Evolutionary conservation across 2,888 invertebrate genomes (phyloP).

Genomic region (Exephanes ischioxanthus): DNA sequence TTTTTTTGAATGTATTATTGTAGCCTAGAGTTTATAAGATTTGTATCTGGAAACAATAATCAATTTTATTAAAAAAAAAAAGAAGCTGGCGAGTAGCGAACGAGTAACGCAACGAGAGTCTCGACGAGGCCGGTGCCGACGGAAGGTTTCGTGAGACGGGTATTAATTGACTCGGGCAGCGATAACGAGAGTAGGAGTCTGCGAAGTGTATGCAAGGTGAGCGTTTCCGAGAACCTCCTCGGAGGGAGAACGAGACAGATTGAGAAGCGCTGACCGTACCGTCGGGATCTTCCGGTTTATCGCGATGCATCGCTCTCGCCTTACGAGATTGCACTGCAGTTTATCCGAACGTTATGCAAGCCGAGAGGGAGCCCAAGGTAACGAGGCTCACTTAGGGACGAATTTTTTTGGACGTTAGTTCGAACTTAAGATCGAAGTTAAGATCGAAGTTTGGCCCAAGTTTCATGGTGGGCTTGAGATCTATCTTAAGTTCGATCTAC

Average conservation of each 20-base stretch:
- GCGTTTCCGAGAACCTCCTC: conserved; percentile 40
- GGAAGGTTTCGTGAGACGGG: background rate
- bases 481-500: too few species aligned
- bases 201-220: conserved; percentile 17
- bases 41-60: too few species aligned
- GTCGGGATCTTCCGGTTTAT: conserved; percentile 57
- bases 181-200: conserved; percentile 59
- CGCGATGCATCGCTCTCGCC: conserved; percentile 51
- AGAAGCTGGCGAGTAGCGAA: background rate
- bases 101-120: background rate
- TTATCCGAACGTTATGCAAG: background rate
- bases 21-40: too few species aligned
- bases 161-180: conserved; percentile 33
- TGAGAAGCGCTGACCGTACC: conserved; percentile 43
- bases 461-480: too few species aligned
- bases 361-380: too few species aligned
- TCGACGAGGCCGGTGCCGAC: background rate
- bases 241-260: background rate
- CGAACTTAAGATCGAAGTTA: too few species aligned
- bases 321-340: conserved; percentile 59
- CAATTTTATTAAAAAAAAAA: too few species aligned
- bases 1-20: too few species aligned
- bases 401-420: too few species aligned
- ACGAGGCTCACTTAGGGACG: too few species aligned
- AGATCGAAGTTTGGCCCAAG: too few species aligned